Percentiles rank a stretch among this genome's conserved stretches.
phyloP scores from a whole-genome alignment of 1,140 invertebrate species.

The Scaptomyza montana region DNA sequence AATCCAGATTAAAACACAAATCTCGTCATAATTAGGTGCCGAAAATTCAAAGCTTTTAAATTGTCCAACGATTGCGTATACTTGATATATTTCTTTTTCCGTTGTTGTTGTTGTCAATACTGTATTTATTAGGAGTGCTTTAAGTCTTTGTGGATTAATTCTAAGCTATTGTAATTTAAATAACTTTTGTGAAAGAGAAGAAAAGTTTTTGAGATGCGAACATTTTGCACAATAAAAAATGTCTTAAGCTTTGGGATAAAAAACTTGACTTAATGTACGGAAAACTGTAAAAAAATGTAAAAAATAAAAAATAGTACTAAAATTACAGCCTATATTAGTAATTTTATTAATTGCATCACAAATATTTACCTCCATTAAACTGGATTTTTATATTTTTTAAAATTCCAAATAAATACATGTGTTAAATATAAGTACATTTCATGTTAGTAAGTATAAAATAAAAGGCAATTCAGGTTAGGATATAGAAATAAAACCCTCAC shows the following conservation, averaged over 20 bases:
- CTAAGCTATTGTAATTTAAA: constrained; percentile 59
- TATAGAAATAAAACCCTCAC: constrained; percentile 18
- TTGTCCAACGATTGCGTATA: constrained; percentile 11
- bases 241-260: too few relatives aligned
- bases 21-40: constrained; percentile 76
- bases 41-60: constrained; percentile 63
- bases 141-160: constrained; percentile 51
- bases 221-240: background rate
- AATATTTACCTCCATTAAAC: constrained; percentile 27
- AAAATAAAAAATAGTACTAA: too few relatives aligned
- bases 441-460: constrained; percentile 43
- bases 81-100: constrained; percentile 15
- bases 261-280: background rate
- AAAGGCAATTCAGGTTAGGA: constrained; percentile 10
- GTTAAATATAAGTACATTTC: constrained; percentile 36
- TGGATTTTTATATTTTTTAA: constrained; percentile 28
- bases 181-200: constrained; percentile 21
- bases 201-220: too few relatives aligned
- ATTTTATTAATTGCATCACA: constrained; percentile 4
- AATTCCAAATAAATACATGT: constrained; percentile 47
- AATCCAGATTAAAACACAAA: constrained; percentile 65
- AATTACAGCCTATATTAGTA: background rate
- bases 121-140: constrained; percentile 21
- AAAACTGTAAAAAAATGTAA: too few relatives aligned
- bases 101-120: constrained; percentile 36